These are phyloP conservation scores for Homalodisca vitripennis DNA, from an alignment of 1,140 invertebrate genomes.

Conservation along the genomic window DNA sequence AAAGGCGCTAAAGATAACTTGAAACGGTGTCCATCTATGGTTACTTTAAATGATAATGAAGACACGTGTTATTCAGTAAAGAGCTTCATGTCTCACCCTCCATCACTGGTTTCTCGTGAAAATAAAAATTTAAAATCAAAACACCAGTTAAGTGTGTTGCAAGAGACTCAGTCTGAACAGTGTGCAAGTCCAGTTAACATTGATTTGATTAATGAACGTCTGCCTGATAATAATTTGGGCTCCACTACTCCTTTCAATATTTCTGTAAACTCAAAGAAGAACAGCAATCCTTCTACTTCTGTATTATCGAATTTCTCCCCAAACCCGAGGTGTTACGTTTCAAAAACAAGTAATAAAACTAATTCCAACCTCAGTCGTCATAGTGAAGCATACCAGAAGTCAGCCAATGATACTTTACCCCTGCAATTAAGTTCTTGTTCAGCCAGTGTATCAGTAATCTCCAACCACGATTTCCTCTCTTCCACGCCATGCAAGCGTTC, in stretches of 20 bases:
- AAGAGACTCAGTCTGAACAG: neutral
- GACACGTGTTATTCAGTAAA: neutral
- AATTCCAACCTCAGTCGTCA: too few species aligned
- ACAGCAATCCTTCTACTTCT: neutral
- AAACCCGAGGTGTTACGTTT: neutral
- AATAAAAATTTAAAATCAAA: neutral
- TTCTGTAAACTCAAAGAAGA: neutral
- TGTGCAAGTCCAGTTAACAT: neutral
- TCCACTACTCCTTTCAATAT: neutral
- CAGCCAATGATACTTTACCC: neutral
- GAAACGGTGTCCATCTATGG: neutral
- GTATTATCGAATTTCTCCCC: neutral
- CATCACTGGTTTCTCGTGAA: neutral
- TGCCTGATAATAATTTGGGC: slow-evolving; percentile 9
- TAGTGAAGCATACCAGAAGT: neutral
- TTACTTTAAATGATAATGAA: neutral
- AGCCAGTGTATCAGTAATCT: neutral
- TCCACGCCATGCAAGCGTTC: slow-evolving; percentile 18
- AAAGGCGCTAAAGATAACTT: neutral
- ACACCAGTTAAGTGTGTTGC: neutral
- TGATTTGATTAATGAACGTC: too few species aligned
- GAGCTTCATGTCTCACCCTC: slow-evolving; percentile 17
- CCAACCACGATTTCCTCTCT: neutral
- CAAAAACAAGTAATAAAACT: neutral
- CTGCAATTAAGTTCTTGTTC: neutral